phyloP scores from a whole-genome alignment of 2,888 invertebrate genomes.

The Cephalotes varians region DNA sequence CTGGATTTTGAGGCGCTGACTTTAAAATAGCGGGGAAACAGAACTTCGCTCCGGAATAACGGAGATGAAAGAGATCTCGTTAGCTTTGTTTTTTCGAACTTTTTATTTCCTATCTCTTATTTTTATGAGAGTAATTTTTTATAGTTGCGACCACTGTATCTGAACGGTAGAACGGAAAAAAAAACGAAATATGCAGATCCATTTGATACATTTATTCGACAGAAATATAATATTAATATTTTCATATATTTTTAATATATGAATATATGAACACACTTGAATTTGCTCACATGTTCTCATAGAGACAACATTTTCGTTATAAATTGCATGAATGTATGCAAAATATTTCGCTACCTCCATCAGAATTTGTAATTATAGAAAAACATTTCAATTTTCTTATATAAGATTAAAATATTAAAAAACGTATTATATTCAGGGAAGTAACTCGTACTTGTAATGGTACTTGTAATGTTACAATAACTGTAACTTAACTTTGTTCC shows the following conservation, averaged over 20 bases:
- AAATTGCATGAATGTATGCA: neutral
- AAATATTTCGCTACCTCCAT: neutral
- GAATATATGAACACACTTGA: too few species aligned
- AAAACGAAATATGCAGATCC: conserved; percentile 2
- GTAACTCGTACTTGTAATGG: too few species aligned
- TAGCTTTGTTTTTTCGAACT: conserved; percentile 34
- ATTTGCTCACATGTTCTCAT: too few species aligned
- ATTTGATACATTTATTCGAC: conserved; percentile 15
- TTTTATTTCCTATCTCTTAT: conserved; percentile 30
- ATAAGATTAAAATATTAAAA: neutral
- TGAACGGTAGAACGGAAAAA: neutral
- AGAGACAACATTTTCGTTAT: neutral
- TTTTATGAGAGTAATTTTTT: conserved; percentile 36
- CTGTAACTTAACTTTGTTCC: too few species aligned
- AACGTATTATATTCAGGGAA: too few species aligned
- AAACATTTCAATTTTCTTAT: neutral
- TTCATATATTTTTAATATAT: too few species aligned
- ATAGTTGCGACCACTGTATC: conserved; percentile 16
- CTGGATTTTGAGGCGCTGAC: conserved; percentile 29
- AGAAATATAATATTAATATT: neutral
- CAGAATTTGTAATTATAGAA: neutral
- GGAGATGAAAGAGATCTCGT: conserved; percentile 49
- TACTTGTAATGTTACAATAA: too few species aligned
- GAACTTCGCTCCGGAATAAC: conserved; percentile 1
- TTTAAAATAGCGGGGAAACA: conserved; percentile 22